Evolutionary conservation across 2,888 invertebrate genomes (phyloP), one percentile per base, ranked within the genome.

Genomic region (Drosophila sordidapex): DNA sequence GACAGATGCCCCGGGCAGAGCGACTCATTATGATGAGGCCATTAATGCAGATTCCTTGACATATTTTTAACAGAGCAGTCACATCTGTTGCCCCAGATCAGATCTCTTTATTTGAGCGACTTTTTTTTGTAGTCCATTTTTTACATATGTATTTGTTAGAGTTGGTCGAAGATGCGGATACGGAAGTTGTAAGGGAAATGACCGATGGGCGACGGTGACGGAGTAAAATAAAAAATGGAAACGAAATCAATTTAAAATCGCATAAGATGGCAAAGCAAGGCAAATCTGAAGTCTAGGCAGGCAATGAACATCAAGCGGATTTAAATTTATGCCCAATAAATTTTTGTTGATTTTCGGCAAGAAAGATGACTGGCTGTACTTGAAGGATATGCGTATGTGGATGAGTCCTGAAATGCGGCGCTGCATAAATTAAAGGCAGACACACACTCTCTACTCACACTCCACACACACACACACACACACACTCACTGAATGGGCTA

Each of bases 291-390:
- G 35, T 15, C 69, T 59, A 53, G 65, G 69, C 77, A 59, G 73
- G 46, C 70, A 72, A 51, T 65, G 70, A 71, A 62, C 74, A 76
- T 74, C 76, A 73, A 75, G 74, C 74, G 79, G 90, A 89, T 89
- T 87, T 82, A 82, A 89, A 90, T 89, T 90, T 90, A 89, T 87
- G 89, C 90, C 79, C 89, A 89, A 89, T 89, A 89, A 90, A 90
- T 87, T 89, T 89, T 79, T 87, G 86, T 85, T 87, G 87, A 89
- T 87, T 89, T 89, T 86, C 87, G 74, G 49, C 76, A 71, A 51
- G 58, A 38, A 68, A 68, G 56, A 38, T 49, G 68, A 38, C 73
- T 69, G 67, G 48, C 31, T 36, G 51, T 48, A 52, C 64, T 63
- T 43, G 53, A 61, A 29, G 31, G 46, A 38, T 63, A 70, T 38